Conservation (phyloP, 1,140 invertebrate species). For the Drosophila asahinai region DNA sequence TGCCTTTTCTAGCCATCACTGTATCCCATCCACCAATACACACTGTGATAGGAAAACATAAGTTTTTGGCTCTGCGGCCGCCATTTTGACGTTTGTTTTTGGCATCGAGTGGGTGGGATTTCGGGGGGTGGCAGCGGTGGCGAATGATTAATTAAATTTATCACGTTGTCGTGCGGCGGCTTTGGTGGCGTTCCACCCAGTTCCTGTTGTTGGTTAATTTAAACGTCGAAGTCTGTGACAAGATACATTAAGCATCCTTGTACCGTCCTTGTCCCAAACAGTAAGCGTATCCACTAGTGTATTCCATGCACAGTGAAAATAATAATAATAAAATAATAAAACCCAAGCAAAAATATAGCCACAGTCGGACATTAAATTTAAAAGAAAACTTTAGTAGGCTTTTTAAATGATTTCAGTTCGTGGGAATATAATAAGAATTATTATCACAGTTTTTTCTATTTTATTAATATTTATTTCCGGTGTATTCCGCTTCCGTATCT, state of each 20-base stretch:
- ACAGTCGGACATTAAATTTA: no score
- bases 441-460: no score
- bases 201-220: slow-evolving; percentile 72
- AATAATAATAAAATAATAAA: no score
- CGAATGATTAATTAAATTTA: slow-evolving; percentile 83
- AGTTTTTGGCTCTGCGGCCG: slow-evolving; percentile 60
- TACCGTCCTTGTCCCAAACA: slow-evolving; percentile 20
- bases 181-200: slow-evolving; percentile 29
- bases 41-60: slow-evolving; percentile 34
- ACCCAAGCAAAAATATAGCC: no score
- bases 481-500: slow-evolving; percentile 15
- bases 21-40: not conserved
- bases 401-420: no score
- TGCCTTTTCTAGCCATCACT: not conserved
- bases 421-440: no score
- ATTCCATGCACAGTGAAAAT: not conserved
- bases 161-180: slow-evolving; percentile 66
- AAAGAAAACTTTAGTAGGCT: no score
- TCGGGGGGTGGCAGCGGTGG: not conserved
- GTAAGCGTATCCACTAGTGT: slow-evolving; percentile 12
- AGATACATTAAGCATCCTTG: slow-evolving; percentile 70
- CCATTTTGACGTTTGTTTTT: slow-evolving; percentile 74
- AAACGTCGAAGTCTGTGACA: slow-evolving; percentile 76
- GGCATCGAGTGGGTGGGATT: slow-evolving; percentile 9
- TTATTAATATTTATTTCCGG: not conserved